Evolutionary conservation across 2,888 invertebrate species (phyloP).

Genomic region (Papilio gigon): DNA sequence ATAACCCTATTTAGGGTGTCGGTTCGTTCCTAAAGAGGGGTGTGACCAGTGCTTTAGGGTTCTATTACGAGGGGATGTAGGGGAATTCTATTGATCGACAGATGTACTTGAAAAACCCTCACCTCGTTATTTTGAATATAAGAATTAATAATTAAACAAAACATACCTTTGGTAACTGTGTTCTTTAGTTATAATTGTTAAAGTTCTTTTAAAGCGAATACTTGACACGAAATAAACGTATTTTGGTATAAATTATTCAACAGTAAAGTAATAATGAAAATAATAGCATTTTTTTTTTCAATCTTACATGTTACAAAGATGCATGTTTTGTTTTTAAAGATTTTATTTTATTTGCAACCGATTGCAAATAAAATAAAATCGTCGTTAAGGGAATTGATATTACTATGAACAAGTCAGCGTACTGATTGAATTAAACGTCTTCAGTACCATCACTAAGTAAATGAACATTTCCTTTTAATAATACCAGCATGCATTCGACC

Average conservation of each 20-base stretch:
- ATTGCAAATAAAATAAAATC: too few relatives aligned
- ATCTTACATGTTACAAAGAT: background rate
- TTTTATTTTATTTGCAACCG: constrained; percentile 1
- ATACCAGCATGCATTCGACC: constrained; percentile 12
- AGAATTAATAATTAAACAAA: background rate
- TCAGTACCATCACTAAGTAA: background rate
- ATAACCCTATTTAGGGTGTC: constrained; percentile 40
- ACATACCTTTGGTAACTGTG: background rate
- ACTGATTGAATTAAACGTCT: constrained; percentile 8
- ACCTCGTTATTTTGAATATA: background rate
- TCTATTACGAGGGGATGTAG: constrained; percentile 26
- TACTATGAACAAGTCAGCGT: background rate
- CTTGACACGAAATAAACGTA: background rate
- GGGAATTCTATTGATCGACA: constrained; percentile 39
- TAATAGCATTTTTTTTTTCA: too few relatives aligned
- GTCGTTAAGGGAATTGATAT: constrained; percentile 1
- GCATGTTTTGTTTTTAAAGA: constrained; percentile 1
- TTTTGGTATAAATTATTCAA: too few relatives aligned
- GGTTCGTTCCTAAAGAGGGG: constrained; percentile 38
- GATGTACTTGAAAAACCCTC: constrained; percentile 31
- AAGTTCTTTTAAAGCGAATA: background rate
- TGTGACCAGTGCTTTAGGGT: constrained; percentile 41
- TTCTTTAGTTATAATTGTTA: background rate
- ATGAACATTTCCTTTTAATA: constrained; percentile 3
- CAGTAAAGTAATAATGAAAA: too few relatives aligned